Evolutionary conservation across 2,888 invertebrate genomes (phyloP).

Genomic region (Dynastes maya): DNA sequence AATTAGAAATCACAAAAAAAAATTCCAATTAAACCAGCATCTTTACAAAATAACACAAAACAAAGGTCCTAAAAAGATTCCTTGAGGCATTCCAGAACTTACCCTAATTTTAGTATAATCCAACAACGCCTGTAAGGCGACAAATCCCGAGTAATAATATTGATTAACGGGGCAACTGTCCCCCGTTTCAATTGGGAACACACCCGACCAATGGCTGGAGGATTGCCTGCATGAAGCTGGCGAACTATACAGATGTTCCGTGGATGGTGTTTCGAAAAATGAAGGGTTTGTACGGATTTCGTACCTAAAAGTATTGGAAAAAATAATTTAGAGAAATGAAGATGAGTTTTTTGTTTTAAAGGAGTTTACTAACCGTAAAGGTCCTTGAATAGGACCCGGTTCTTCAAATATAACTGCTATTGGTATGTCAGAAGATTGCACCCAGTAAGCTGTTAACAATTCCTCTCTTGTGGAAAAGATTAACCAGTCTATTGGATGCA

Average conservation of each 20-base stretch:
- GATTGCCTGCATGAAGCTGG: constrained; percentile 81
- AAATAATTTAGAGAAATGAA: not conserved
- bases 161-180: constrained; percentile 83
- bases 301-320: constrained; percentile 72
- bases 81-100: constrained; percentile 47
- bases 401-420: constrained; percentile 80
- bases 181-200: constrained; percentile 80
- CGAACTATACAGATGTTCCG: constrained; percentile 77
- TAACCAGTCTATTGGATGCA: constrained; percentile 77
- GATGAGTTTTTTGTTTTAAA: not conserved
- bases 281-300: constrained; percentile 84
- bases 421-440: constrained; percentile 78
- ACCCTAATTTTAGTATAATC: constrained; percentile 84
- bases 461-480: constrained; percentile 79
- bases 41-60: not conserved
- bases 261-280: constrained; percentile 77
- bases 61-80: no score
- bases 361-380: constrained; percentile 71
- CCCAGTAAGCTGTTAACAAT: constrained; percentile 80
- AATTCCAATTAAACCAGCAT: no score
- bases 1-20: no score
- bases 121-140: constrained; percentile 81
- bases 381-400: constrained; percentile 70
- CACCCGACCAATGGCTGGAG: constrained; percentile 76
- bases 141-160: constrained; percentile 84